phyloP scores from a whole-genome alignment of 2,113 vertebrate genomes.

The Bungarus multicinctus region DNA sequence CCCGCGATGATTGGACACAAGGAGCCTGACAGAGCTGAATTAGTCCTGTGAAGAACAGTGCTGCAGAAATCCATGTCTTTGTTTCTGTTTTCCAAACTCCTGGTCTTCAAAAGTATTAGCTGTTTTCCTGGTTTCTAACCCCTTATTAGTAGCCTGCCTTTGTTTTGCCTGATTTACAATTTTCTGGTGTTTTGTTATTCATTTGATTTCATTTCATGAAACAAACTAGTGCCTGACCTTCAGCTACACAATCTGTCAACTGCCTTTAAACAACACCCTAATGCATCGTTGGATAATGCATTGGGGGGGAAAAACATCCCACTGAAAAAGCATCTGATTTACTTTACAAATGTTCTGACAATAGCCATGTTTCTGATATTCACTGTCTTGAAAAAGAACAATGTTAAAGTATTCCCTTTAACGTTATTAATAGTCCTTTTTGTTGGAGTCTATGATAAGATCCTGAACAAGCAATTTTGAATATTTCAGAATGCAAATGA shows the following conservation, averaged over 20 bases:
- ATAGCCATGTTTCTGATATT: neutral
- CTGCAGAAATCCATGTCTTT: neutral
- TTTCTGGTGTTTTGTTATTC: neutral
- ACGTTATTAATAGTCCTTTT: neutral
- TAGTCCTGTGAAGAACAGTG: neutral
- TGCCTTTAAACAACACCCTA: neutral
- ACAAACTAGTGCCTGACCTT: neutral
- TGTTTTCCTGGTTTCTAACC: neutral
- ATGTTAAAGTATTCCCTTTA: neutral
- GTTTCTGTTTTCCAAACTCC: neutral
- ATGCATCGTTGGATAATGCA: neutral
- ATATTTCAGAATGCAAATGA: neutral
- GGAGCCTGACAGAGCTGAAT: neutral
- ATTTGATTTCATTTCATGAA: neutral
- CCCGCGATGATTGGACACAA: neutral
- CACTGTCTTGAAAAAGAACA: neutral
- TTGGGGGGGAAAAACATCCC: neutral
- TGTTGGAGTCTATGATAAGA: neutral
- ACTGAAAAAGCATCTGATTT: neutral
- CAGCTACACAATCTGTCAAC: neutral
- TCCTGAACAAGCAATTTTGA: neutral
- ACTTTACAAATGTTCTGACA: neutral
- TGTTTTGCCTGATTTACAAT: neutral
- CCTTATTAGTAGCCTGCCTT: neutral
- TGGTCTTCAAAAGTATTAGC: neutral